These are phyloP conservation scores for Malurus elegans DNA, from an alignment of 2,113 vertebrate genomes.

Conservation along the genomic window DNA sequence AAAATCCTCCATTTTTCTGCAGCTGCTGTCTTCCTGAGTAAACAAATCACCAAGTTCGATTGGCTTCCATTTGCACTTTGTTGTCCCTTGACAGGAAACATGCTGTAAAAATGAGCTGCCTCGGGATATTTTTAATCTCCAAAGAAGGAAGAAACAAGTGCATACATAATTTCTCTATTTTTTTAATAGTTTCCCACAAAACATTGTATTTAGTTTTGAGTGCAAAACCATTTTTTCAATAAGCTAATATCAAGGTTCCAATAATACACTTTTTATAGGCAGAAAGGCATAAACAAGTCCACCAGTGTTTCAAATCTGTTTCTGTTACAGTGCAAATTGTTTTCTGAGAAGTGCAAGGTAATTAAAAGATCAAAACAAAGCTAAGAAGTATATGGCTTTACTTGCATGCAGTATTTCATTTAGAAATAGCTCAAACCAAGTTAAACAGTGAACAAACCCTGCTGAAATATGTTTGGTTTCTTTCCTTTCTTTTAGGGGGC, in stretches of 20 bases:
- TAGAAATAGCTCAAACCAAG: not conserved
- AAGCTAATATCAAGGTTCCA: not conserved
- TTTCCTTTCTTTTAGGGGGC: not conserved
- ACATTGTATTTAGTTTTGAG: not conserved
- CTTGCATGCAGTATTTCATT: not conserved
- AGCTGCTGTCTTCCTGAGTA: constrained; percentile 64
- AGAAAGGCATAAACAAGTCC: not conserved
- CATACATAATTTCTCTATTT: constrained; percentile 33
- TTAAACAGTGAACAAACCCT: not conserved
- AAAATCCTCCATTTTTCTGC: constrained; percentile 58
- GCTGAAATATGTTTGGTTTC: not conserved
- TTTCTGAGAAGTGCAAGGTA: not conserved
- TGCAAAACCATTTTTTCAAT: not conserved
- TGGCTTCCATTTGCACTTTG: constrained; percentile 70
- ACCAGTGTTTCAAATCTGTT: not conserved
- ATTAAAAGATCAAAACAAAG: not conserved
- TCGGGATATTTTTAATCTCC: constrained; percentile 49
- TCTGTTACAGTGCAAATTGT: not conserved
- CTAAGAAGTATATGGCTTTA: not conserved
- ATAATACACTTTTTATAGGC: not conserved
- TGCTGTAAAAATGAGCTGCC: constrained; percentile 52
- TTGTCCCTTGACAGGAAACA: constrained; percentile 67
- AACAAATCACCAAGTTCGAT: constrained; percentile 65
- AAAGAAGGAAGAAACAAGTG: constrained; percentile 40
- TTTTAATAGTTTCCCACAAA: not conserved